phyloP scores from a whole-genome alignment of 2,113 vertebrate genomes.

The cattle (Bos taurus) region ARS-UCD2.0 NC_037338.1:69442501-69443000 shows the following conservation, averaged over 20 bases:
- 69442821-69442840: not conserved
- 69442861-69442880: not conserved
- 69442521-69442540: not conserved
- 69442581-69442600: not conserved
- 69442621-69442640: not conserved
- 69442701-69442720: not conserved
- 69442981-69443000: not conserved
- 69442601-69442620: not conserved
- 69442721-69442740: slow-evolving; percentile 23
- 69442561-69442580: not conserved
- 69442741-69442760: slow-evolving; percentile 27
- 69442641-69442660: not conserved
- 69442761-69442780: not conserved
- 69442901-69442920: not conserved
- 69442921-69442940: not conserved
- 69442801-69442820: not conserved
- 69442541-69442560: not conserved
- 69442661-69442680: not conserved
- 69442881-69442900: not conserved
- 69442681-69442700: not conserved
- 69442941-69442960: not conserved
- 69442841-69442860: not conserved
- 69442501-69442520: not conserved
- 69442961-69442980: not conserved
- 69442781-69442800: not conserved